Evolutionary conservation across 1,140 invertebrate genomes (phyloP), one percentile per base, ranked within the genome.

Genomic region (Orussus abietinus): DNA sequence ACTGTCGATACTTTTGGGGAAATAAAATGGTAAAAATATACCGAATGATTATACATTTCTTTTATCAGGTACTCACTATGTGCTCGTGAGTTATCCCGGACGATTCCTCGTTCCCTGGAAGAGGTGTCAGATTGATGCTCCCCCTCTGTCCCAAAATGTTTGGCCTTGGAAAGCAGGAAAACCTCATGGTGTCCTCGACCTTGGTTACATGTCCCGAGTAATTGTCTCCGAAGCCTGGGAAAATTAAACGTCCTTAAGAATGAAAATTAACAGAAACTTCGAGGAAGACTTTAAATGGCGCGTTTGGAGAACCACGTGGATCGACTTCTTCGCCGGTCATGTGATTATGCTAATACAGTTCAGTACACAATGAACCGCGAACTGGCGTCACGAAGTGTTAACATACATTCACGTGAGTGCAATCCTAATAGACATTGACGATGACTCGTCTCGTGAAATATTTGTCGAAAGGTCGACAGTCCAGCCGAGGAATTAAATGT

Each of bases 81-180:
- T 30, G 47, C 49, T 21, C 44, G n/a, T n/a, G n/a, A n/a, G n/a
- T n/a, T n/a, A n/a, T 33, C 9, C 45, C 42, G n/a, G 49, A 36
- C 5, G 59, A 51, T 29, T 57, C 36, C n/a, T 59, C 54, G 36
- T 56, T 51, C n/a, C 44, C 36, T 4, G 62, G 45, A 34, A 61
- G 32, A 52, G 56, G 51, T 35, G 54, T 48, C 13, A 69, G 49
- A 46, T 68, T 65, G 12, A 68, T 59, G 20, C 62, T 69, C 13
- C 65, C 64, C 45, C 56, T 59, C 43, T 64, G 62, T 15, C 64
- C 59, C 32, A 53, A 45, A 42, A 61, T 62, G 43, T 46, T 69
- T 11, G 58, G 53, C 29, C 49, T 62, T 11, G 64, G 67, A 22
- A 70, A 65, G 37, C 67, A 65, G 48, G 57, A 61, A 39, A 70